Evolutionary conservation across 2,888 invertebrate species (phyloP).

Genomic region (Hirtodrosophila duncani): DNA sequence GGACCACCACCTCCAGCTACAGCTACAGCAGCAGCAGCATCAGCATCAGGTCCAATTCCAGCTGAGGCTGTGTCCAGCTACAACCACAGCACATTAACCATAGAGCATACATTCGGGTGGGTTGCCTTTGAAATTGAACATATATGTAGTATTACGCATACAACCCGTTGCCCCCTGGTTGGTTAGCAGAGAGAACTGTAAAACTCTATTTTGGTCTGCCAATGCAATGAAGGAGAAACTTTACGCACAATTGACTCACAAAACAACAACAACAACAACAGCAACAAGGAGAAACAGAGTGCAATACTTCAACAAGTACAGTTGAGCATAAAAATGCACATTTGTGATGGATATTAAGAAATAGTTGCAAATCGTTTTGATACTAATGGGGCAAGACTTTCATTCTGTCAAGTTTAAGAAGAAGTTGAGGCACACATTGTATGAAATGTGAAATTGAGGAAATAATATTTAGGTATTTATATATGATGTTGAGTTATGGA

Average conservation of each 20-base stretch:
- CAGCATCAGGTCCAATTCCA: constrained; percentile 13
- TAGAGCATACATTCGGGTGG: constrained; percentile 28
- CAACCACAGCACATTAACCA: constrained; percentile 46
- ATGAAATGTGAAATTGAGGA: too few species aligned
- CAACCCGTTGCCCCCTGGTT: constrained; percentile 9
- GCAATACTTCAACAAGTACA: constrained; percentile 1
- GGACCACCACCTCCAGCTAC: not conserved
- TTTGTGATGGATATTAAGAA: too few species aligned
- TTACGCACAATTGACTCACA: constrained; percentile 14
- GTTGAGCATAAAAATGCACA: constrained; percentile 1
- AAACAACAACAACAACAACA: too few species aligned
- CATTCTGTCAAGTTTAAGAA: too few species aligned
- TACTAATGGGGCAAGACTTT: too few species aligned
- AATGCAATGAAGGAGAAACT: constrained; percentile 14
- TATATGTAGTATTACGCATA: constrained; percentile 36
- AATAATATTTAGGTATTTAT: too few species aligned
- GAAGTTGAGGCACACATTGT: too few species aligned
- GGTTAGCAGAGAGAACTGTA: not conserved
- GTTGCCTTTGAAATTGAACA: constrained; percentile 39
- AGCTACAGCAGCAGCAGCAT: not conserved
- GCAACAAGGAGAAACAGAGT: too few species aligned
- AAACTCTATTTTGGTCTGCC: constrained; percentile 12
- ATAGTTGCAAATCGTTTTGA: too few species aligned
- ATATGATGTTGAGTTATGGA: too few species aligned
- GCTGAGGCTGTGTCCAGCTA: not conserved